Conservation (phyloP, 2,888 invertebrate genomes). For the Shargacucullia verbasci region DNA sequence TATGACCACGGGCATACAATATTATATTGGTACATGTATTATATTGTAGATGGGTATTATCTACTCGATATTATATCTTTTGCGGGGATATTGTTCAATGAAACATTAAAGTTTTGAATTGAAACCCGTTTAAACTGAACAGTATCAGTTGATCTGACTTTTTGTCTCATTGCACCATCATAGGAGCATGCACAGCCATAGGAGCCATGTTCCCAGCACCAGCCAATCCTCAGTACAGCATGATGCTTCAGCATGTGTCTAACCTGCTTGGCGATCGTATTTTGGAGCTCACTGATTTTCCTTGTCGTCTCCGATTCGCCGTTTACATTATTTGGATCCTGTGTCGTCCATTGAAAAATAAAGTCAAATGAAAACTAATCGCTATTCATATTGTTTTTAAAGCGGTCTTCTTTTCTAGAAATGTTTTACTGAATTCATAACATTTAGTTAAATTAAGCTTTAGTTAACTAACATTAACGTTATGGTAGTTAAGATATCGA, state of each 20-base stretch:
- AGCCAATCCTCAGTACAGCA: slow-evolving; percentile 25
- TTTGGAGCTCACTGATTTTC: slow-evolving; percentile 94
- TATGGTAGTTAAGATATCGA: neutral
- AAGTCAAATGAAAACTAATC: slow-evolving; percentile 61
- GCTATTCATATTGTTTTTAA: slow-evolving; percentile 44
- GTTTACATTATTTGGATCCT: slow-evolving; percentile 84
- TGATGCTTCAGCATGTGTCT: slow-evolving; percentile 63
- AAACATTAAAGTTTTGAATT: no score
- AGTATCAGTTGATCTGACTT: no score
- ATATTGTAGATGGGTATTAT: no score
- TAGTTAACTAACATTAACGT: no score
- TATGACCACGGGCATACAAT: no score
- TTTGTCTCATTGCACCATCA: neutral
- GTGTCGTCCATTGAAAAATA: slow-evolving; percentile 75
- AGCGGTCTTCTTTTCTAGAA: slow-evolving; percentile 31
- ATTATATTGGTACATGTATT: no score
- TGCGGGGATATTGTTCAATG: no score
- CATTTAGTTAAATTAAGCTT: neutral
- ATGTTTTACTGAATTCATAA: slow-evolving; percentile 40
- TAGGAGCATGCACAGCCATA: neutral
- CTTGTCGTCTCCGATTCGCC: slow-evolving; percentile 81
- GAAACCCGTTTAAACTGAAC: no score
- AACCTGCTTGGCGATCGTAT: slow-evolving; percentile 96
- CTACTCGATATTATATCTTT: no score
- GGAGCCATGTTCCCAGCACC: slow-evolving; percentile 16